Evolutionary conservation across 2,113 vertebrate genomes (phyloP), one percentile per base, ranked within the genome.

Genomic region (Anguilla rostrata): DNA sequence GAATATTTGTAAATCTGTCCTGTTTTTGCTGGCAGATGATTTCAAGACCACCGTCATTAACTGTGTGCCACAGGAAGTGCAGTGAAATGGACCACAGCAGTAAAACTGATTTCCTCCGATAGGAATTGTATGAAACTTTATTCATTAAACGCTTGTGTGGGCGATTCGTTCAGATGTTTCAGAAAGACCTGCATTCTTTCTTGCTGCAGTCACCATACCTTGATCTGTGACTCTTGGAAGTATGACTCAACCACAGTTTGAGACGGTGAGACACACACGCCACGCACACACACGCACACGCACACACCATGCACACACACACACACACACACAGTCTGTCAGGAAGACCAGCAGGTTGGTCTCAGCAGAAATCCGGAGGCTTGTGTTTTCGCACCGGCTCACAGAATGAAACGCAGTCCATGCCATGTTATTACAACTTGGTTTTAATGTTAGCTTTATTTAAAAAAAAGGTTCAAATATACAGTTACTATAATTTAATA

Each of bases 401-500:
- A 34, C 1, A 29, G n/a, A 75, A 39, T 0, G 41, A 26, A 80
- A 40, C n/a, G 8, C 78, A 80, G 78, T 41, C 14, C 39, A 41
- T 18, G 34, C n/a, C n/a, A 29, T 75, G 3, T 71, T 71, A 71
- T 5, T 5, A 29, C 1, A 40, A 80, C 5, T 8, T 20, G 1
- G 22, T 66, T 84, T 87, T 46, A 46, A 80, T 56, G 87, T 81
- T 78, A 29, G 90, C 63, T 82, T 82, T 57, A 83, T 83, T 34
- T 49, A 83, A 83, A 83, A 81, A 81, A 49, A 82, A 82, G 16
- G 43, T 83, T 26, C 49, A 86, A 81, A 86, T 71, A 87, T 41
- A 81, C 75, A 63, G 41, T 39, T 87, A 41, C 57, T 85, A 82
- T 86, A 81, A 81, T 85, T 86, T 86, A 81, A 87, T 46, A 71